Base-by-base conservation (phyloP, 1,140 invertebrate genomes). In the Steinernema feltiae region DNA sequence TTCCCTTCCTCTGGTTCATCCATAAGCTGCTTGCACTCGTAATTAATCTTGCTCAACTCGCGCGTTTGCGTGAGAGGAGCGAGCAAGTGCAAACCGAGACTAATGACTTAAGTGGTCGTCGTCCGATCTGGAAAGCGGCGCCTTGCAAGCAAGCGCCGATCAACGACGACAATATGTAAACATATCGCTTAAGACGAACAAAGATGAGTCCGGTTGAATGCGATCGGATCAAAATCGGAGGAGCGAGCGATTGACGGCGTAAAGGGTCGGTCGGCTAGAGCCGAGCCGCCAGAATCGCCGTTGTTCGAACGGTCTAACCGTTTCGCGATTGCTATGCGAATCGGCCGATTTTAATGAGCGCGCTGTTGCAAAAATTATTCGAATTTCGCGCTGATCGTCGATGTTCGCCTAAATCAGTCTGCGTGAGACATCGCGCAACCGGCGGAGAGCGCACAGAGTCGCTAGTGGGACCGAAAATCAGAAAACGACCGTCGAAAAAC, bases 391-490 rank as follows among this genome's bases (percentile, higher is more conserved):
- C 53, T 63, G 53, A 12, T 63, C 53, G 24, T 27, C 53, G 15
- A 63, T 63, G 53, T 63, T 63, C 53, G 53, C 24, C 24, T 63
- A 63, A 63, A 21, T 63, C 53, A 21, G 53, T 15, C n/a, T 15
- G 15, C 15, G 53, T 27, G 53, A 63, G 24, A 27, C 53, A 63
- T 7, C 53, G 53, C 53, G 53, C 24, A 21, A 17, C 15, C 12
- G 12, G 53, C 53, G 24, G 53, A 63, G 53, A n/a, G 53, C 53
- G 53, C 53, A 63, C 53, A 63, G 53, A 63, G 24, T 3, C 53
- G 53, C 53, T 21, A 27, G 53, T 21, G 73, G 73, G 73, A 74
- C 73, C 46, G 73, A 74, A 74, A 74, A 74, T 74, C 73, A 74
- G 73, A 74, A 74, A 74, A 48, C 69, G 73, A 74, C 69, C 73